Evolutionary conservation across 2,888 invertebrate species (phyloP).

Genomic region (Melinaea menophilus): DNA sequence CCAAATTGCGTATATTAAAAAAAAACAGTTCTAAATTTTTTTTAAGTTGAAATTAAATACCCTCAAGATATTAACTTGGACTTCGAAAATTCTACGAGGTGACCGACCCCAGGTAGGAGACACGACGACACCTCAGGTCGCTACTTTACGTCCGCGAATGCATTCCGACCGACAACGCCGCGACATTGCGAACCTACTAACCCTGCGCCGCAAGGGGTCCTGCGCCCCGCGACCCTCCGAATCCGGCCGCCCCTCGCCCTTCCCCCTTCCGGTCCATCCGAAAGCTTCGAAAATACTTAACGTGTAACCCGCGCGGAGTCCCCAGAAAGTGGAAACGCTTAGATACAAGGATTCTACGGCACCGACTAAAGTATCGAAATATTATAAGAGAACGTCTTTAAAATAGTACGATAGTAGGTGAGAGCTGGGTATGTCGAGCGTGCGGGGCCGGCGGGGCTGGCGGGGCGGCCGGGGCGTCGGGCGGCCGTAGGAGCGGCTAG

Average conservation of each 20-base stretch:
- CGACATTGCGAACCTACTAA: constrained; percentile 77
- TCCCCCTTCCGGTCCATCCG: constrained; percentile 69
- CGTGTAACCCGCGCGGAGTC: constrained; percentile 63
- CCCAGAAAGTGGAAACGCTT: constrained; percentile 34
- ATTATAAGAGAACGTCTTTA: constrained; percentile 44
- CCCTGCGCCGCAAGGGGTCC: constrained; percentile 74
- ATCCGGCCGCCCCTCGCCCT: constrained; percentile 62
- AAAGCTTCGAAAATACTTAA: constrained; percentile 74
- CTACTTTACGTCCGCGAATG: constrained; percentile 77
- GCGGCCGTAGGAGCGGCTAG: constrained; percentile 69
- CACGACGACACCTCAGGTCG: constrained; percentile 73
- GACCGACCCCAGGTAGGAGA: constrained; percentile 69
- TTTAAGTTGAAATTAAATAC: constrained; percentile 10
- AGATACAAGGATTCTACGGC: constrained; percentile 22
- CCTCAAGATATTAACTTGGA: constrained; percentile 13
- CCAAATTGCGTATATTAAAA: constrained; percentile 51
- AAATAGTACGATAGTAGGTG: constrained; percentile 46
- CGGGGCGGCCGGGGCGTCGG: constrained; percentile 66
- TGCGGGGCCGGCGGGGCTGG: constrained; percentile 61
- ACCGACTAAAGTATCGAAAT: constrained; percentile 32
- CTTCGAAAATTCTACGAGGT: constrained; percentile 45
- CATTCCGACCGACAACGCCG: constrained; percentile 76
- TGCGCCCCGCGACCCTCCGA: constrained; percentile 73
- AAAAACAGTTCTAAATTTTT: constrained; percentile 18
- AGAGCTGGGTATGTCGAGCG: constrained; percentile 50